Evolutionary conservation across 2,888 invertebrate species (phyloP).

Genomic region (Melanostoma scalare): DNA sequence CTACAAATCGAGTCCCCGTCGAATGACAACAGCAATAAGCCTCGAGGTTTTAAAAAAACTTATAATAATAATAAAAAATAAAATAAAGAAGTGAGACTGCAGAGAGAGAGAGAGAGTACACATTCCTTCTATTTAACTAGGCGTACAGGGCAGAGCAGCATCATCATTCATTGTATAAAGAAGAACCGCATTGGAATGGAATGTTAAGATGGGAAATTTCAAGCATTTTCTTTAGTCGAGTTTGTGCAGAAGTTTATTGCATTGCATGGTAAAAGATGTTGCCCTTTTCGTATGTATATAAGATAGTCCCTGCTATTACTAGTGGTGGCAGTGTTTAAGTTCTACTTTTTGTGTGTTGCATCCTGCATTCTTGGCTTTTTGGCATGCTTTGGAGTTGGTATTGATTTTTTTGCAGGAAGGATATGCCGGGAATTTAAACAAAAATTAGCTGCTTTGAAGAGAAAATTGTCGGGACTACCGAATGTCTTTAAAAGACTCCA

Average conservation of each 20-base stretch:
- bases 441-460: slow-evolving; percentile 1
- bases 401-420: not conserved
- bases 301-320: not conserved
- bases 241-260: slow-evolving; percentile 43
- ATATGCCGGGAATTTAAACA: not conserved
- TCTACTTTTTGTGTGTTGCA: not conserved
- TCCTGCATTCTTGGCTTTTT: slow-evolving; percentile 5
- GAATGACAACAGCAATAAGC: slow-evolving; percentile 16
- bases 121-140: slow-evolving; percentile 9
- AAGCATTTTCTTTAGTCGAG: slow-evolving; percentile 23
- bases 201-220: slow-evolving; percentile 29
- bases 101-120: not conserved
- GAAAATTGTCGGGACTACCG: not conserved
- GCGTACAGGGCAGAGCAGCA: not conserved
- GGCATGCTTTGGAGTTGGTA: not conserved
- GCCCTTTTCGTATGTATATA: slow-evolving; percentile 12
- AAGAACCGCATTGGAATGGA: slow-evolving; percentile 9
- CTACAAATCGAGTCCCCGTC: not conserved
- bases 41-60: not conserved
- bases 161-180: not conserved
- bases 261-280: slow-evolving; percentile 30
- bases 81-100: no score
- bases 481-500: not conserved
- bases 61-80: no score
- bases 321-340: slow-evolving; percentile 1